Conservation (phyloP, 2,113 vertebrate genomes). For the Bos javanicus region DNA sequence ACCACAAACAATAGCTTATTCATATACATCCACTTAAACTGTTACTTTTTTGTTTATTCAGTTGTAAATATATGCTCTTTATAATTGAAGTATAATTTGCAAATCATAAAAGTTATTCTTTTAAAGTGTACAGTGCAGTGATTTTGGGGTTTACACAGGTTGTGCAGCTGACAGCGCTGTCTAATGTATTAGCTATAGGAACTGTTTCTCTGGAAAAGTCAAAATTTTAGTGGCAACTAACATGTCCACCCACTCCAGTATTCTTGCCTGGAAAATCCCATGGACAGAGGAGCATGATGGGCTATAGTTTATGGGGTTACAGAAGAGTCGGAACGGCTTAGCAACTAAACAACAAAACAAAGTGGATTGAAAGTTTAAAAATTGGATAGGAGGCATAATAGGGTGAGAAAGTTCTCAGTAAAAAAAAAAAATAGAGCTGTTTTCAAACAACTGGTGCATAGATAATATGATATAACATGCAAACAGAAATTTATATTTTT, state of each 20-base stretch:
- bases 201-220: not conserved
- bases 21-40: not conserved
- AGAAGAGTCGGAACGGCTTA: not conserved
- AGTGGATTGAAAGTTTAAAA: not conserved
- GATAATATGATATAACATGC: not conserved
- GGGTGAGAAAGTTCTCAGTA: not conserved
- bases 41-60: slow-evolving; percentile 16
- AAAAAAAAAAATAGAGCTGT: not conserved
- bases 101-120: not conserved
- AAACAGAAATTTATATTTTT: not conserved
- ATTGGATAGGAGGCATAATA: not conserved
- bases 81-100: not conserved
- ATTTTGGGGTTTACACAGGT: not conserved
- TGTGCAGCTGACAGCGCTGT: not conserved
- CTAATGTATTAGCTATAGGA: not conserved
- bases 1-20: not conserved
- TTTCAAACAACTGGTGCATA: not conserved
- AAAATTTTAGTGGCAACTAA: not conserved
- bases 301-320: not conserved
- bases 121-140: not conserved
- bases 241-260: not conserved
- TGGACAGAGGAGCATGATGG: not conserved
- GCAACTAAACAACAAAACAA: not conserved
- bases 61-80: not conserved
- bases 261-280: not conserved